Conservation (phyloP, 2,888 invertebrate species). For the Zelleria hepariella region DNA sequence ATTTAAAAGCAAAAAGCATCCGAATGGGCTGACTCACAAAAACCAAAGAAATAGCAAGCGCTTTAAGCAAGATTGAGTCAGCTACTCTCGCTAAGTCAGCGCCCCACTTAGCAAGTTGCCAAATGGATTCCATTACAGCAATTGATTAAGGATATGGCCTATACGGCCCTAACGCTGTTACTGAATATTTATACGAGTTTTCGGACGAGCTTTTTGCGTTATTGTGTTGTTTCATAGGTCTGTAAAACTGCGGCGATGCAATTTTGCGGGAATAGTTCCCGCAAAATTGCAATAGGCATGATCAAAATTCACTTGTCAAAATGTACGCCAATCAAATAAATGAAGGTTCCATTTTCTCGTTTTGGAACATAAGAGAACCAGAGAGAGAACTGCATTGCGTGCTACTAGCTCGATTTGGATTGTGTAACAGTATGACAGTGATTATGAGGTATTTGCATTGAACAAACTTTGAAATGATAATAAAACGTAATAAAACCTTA, state of each 20-base stretch:
- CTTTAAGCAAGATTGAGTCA: conserved; percentile 12
- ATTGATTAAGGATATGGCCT: conserved; percentile 19
- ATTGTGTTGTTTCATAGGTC: background rate
- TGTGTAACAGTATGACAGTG: too few relatives aligned
- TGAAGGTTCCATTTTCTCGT: too few relatives aligned
- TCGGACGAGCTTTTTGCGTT: background rate
- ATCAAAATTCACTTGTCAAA: too few relatives aligned
- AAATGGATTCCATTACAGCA: conserved; percentile 38
- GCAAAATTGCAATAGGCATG: too few relatives aligned
- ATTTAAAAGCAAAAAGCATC: conserved; percentile 9
- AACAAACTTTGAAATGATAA: too few relatives aligned
- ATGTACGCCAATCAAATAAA: too few relatives aligned
- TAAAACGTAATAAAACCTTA: too few relatives aligned
- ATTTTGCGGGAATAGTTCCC: background rate
- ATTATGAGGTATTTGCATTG: too few relatives aligned
- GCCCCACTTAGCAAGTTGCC: conserved; percentile 29
- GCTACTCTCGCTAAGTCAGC: conserved; percentile 23
- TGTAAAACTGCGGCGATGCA: background rate
- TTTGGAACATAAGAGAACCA: too few relatives aligned
- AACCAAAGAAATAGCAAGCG: conserved; percentile 14
- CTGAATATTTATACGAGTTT: conserved; percentile 9
- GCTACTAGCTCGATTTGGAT: too few relatives aligned
- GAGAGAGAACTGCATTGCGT: too few relatives aligned
- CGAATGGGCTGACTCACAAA: conserved; percentile 11
- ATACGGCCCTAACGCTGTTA: conserved; percentile 3